These are phyloP conservation scores for Drosophila anceps DNA, from an alignment of 2,888 invertebrate genomes.

Conservation along the genomic window DNA sequence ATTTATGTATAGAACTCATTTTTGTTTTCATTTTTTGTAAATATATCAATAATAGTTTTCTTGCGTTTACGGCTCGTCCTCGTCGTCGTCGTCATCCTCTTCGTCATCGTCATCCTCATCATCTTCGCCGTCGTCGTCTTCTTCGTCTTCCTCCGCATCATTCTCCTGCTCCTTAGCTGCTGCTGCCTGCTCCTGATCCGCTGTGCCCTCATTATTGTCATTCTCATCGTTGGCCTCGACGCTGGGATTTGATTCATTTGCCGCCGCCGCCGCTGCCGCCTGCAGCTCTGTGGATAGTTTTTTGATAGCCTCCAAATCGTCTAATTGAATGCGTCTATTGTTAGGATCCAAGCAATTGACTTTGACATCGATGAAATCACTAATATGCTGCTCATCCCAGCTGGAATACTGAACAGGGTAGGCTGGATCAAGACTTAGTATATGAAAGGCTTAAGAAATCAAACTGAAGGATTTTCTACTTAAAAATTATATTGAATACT, in stretches of 20 bases:
- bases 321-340: slow-evolving; percentile 81
- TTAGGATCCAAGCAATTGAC: slow-evolving; percentile 82
- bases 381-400: slow-evolving; percentile 84
- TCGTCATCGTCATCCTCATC: slow-evolving; percentile 53
- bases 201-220: slow-evolving; percentile 33
- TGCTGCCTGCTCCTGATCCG: slow-evolving; percentile 23
- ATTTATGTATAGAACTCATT: slow-evolving; percentile 42
- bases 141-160: slow-evolving; percentile 6
- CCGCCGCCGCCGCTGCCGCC: slow-evolving; percentile 24
- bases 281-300: slow-evolving; percentile 63
- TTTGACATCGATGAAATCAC: slow-evolving; percentile 82
- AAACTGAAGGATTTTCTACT: no score
- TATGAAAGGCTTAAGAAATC: no score
- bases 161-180: slow-evolving; percentile 12
- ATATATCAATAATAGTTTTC: slow-evolving; percentile 36
- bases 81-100: slow-evolving; percentile 28
- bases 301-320: slow-evolving; percentile 70
- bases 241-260: slow-evolving; percentile 23
- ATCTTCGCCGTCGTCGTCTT: slow-evolving; percentile 20
- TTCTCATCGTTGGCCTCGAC: slow-evolving; percentile 44
- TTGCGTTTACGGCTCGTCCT: slow-evolving; percentile 19
- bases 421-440: no score
- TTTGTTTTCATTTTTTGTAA: slow-evolving; percentile 11
- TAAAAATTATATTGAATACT: no score
- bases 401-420: slow-evolving; percentile 83